A percentile compares a stretch with the other conserved stretches of the same genome.
Conservation (phyloP, 2,113 vertebrate species). For the Nothoprocta perdicaria region DNA sequence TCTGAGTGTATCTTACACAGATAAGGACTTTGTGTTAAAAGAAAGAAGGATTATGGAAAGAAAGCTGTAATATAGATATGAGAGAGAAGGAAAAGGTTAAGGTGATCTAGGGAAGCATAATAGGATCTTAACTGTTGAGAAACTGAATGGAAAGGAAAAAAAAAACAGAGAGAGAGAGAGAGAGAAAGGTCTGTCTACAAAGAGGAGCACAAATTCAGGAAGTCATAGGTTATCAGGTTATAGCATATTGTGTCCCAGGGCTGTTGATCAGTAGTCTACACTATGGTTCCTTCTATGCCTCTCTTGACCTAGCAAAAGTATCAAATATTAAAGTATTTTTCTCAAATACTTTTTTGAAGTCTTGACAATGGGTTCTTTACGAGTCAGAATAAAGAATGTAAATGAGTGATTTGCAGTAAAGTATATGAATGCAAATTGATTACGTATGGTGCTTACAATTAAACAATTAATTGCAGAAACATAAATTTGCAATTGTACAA, state of each 20-base stretch:
- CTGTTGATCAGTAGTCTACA: neutral
- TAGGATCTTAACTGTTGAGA: neutral
- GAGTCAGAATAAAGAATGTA: neutral
- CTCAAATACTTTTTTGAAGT: neutral
- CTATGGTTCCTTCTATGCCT: neutral
- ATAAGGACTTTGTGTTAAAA: neutral
- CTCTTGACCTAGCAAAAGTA: neutral
- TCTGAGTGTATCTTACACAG: neutral
- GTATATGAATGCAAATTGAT: neutral
- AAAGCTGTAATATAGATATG: neutral
- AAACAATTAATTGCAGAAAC: neutral
- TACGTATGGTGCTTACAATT: neutral
- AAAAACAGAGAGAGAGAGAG: neutral
- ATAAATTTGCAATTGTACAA: rapidly evolving
- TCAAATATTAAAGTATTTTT: neutral
- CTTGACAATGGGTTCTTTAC: neutral
- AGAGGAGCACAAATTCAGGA: neutral
- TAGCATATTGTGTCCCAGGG: neutral
- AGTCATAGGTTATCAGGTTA: neutral
- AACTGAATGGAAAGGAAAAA: neutral
- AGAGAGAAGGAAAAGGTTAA: neutral
- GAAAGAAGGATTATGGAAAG: neutral
- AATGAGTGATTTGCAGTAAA: neutral
- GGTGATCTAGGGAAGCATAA: neutral
- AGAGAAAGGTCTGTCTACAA: neutral